phyloP scores from a whole-genome alignment of 1,140 invertebrate species.

The Pissodes strobi region DNA sequence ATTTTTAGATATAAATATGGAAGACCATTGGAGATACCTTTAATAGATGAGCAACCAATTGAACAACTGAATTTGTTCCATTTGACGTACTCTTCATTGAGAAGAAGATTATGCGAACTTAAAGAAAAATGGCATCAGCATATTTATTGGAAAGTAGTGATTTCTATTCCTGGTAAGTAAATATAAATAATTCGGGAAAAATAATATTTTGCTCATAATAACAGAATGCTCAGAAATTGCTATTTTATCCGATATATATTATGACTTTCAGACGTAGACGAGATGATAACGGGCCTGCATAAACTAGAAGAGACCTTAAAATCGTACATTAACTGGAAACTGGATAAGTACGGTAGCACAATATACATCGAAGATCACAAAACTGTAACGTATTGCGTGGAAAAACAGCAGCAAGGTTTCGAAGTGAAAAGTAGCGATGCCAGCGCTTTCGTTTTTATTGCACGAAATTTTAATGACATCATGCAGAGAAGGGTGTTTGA shows the following conservation, averaged over 20 bases:
- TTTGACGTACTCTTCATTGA: constrained; percentile 57
- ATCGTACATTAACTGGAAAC: constrained; percentile 47
- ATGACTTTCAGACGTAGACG: constrained; percentile 59
- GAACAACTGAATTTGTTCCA: constrained; percentile 57
- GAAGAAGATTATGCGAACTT: constrained; percentile 58
- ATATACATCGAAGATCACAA: constrained; percentile 37
- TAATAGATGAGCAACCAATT: constrained; percentile 52
- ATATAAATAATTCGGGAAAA: too few relatives aligned
- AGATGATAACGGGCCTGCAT: constrained; percentile 46
- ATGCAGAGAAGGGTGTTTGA: constrained; percentile 40
- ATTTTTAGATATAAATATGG: constrained; percentile 55
- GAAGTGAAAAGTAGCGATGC: constrained; percentile 35
- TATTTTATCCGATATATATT: too few relatives aligned
- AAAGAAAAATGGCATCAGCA: constrained; percentile 59
- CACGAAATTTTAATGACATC: constrained; percentile 35
- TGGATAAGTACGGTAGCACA: constrained; percentile 25
- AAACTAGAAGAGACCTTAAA: constrained; percentile 53
- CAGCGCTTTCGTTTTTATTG: constrained; percentile 49
- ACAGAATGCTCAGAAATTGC: too few relatives aligned
- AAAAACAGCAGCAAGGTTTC: constrained; percentile 38
- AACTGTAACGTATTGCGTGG: constrained; percentile 43
- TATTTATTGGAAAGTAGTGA: constrained; percentile 70
- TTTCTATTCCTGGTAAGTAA: constrained; percentile 47
- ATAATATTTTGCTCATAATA: too few relatives aligned
- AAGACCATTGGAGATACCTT: constrained; percentile 54